These are phyloP conservation scores for Tipula lateralis DNA, from an alignment of 2,888 invertebrate species.

Conservation along the genomic window DNA sequence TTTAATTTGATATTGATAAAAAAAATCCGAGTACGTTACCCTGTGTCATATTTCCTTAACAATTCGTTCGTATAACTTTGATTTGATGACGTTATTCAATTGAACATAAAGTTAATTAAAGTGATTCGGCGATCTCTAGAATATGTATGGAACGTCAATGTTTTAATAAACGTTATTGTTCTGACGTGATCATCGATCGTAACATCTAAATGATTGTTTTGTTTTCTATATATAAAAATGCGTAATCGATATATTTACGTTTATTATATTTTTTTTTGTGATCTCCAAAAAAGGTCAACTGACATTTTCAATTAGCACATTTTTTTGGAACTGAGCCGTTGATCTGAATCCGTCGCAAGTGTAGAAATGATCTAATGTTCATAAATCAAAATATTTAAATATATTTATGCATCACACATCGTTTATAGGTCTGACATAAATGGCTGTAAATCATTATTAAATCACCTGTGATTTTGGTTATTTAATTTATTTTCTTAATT, in stretches of 20 bases:
- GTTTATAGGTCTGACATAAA: too few species aligned
- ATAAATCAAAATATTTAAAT: background rate
- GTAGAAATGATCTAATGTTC: background rate
- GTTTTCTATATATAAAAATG: background rate
- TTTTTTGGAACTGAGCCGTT: background rate
- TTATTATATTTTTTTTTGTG: background rate
- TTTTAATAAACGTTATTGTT: background rate
- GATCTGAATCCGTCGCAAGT: background rate
- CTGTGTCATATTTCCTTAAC: background rate
- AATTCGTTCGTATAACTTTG: background rate
- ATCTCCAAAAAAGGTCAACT: background rate
- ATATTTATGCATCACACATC: too few species aligned
- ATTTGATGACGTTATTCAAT: background rate
- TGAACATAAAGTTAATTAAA: too few species aligned
- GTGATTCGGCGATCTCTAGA: too few species aligned
- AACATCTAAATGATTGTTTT: background rate
- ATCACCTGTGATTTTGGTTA: too few species aligned
- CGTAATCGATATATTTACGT: background rate
- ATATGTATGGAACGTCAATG: too few species aligned
- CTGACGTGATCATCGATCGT: background rate
- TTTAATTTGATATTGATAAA: background rate
- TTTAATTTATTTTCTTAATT: too few species aligned
- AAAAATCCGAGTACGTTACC: background rate
- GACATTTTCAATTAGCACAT: background rate
- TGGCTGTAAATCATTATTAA: too few species aligned